phyloP scores from a whole-genome alignment of 2,113 vertebrate genomes.

The Phocoena sinus region DNA sequence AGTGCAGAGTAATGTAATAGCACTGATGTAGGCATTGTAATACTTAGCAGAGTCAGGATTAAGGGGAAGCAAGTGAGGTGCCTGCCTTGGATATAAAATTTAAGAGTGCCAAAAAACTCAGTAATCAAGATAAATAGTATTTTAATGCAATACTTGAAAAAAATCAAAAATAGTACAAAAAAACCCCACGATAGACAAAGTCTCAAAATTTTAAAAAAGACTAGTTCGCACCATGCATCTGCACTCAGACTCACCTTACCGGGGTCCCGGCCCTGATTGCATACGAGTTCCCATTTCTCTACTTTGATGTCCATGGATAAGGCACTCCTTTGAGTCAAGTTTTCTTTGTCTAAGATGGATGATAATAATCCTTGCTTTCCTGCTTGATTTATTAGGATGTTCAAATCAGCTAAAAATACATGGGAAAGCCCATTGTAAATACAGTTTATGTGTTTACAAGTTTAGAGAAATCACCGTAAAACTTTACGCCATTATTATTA shows the following conservation, averaged over 20 bases:
- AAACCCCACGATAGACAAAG: background rate
- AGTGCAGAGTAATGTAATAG: background rate
- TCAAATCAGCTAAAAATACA: background rate
- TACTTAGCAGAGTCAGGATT: background rate
- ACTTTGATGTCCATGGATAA: background rate
- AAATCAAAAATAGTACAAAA: background rate
- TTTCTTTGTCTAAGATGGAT: background rate
- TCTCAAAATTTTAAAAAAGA: background rate
- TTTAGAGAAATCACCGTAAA: background rate
- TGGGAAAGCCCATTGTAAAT: background rate
- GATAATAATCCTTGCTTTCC: background rate
- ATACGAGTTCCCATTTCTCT: background rate
- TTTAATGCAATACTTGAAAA: background rate
- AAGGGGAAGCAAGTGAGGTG: background rate
- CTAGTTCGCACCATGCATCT: fast-evolving
- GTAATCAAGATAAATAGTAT: background rate
- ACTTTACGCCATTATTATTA: background rate
- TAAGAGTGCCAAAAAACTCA: background rate
- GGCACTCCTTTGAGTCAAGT: background rate
- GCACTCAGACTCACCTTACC: background rate
- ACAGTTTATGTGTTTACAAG: background rate
- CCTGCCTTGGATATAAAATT: background rate
- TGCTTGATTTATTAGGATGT: background rate
- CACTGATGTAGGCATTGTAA: background rate
- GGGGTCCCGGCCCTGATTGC: too few relatives aligned